Evolutionary conservation across 1,140 invertebrate species (phyloP), one percentile per base, ranked within the genome.

Genomic region (Spodoptera litura): DNA sequence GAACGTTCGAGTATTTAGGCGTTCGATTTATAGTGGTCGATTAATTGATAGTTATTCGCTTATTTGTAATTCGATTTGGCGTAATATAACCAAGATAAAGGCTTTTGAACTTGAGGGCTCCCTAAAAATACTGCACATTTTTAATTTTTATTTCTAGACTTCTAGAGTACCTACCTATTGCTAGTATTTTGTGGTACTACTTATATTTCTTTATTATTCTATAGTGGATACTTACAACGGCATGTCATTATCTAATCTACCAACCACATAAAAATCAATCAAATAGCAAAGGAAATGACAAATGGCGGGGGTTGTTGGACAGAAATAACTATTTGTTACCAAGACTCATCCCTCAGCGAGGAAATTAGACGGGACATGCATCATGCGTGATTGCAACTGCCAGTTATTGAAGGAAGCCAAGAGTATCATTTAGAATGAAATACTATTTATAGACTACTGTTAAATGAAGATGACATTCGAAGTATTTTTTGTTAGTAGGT

Each of bases 361-460:
- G 85, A 88, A 87, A 89, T 88, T 82, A 76, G 70, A 86, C 68
- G 81, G 83, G 80, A 83, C 83, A 61, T 78, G 72, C 76, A 78
- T 72, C 68, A 81, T 35, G 53, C 64, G 15, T 78, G 59, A 78
- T 74, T 70, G 56, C 59, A 52, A 64, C 13, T 53, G 53, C 6
- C 20, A 51, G 44, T 62, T 76, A 53, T 53, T 49, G 35, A 44
- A 8, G 53, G 53, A 56, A 64, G 59, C 44, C 20, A 35, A 38
- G 59, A 15, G 27, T 59, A 35, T 49, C 38, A 53, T 72, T 59
- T 58, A 9, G 13, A 44, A 9, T 44, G 38, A 10, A 44, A 8
- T 1, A 4, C 27, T 56, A 71, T 38, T 55, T 15, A 71, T 71
- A 71, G n/a, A 71, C 56, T 52, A 20, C 44, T n/a, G 49, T 52